phyloP scores from a whole-genome alignment of 2,113 vertebrate genomes.

The Anhinga rufa region DNA sequence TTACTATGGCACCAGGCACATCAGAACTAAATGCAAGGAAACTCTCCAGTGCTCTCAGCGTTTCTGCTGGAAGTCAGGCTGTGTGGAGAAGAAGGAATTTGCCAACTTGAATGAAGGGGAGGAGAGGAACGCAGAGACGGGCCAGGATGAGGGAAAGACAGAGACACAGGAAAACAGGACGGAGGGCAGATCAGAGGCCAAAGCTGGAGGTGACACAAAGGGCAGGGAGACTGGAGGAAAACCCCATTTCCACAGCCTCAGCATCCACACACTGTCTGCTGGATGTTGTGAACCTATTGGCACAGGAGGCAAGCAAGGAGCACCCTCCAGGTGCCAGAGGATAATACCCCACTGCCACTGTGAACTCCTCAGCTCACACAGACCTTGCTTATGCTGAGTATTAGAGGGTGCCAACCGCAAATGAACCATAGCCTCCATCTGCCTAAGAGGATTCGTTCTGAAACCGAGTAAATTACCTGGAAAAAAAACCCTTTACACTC shows the following conservation, averaged over 20 bases:
- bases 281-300: neutral
- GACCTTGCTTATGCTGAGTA: neutral
- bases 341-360: neutral
- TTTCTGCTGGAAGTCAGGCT: conserved; percentile 32
- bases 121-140: neutral
- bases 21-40: conserved; percentile 4
- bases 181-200: conserved; percentile 10
- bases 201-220: neutral
- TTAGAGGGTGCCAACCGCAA: neutral
- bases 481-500: neutral
- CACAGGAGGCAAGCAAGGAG: neutral
- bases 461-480: neutral
- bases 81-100: conserved; percentile 45
- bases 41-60: neutral
- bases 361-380: neutral
- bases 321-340: neutral
- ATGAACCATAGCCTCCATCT: neutral
- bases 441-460: neutral
- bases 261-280: neutral
- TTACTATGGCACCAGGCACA: conserved; percentile 19
- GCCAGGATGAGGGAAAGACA: neutral
- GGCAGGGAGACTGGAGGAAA: neutral
- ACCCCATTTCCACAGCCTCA: neutral
- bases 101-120: conserved; percentile 8
- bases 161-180: conserved; percentile 34